Evolutionary conservation across 2,888 invertebrate species (phyloP).

Genomic region (Cerastoderma edule): DNA sequence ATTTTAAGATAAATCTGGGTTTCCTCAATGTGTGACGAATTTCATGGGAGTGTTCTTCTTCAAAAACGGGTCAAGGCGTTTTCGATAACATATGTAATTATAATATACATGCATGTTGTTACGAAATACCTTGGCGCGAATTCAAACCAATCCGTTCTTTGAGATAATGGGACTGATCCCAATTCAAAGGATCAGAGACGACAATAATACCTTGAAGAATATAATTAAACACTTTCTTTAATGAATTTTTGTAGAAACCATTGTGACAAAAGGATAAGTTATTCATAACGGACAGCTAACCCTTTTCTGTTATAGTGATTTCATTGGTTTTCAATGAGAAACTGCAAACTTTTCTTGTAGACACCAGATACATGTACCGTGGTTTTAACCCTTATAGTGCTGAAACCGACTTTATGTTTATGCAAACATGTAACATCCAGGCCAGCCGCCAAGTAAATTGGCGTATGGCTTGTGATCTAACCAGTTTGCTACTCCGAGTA

Average conservation of each 20-base stretch:
- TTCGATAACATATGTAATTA: background rate
- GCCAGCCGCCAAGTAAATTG: too few species aligned
- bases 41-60: too few species aligned
- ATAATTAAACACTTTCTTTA: background rate
- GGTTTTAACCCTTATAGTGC: background rate
- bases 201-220: background rate
- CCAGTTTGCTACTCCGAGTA: too few species aligned
- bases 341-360: background rate
- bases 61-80: too few species aligned
- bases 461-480: too few species aligned
- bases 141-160: too few species aligned
- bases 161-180: too few species aligned
- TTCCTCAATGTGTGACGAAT: too few species aligned
- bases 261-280: conserved; percentile 3
- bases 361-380: background rate
- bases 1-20: too few species aligned
- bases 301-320: background rate
- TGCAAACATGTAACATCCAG: background rate
- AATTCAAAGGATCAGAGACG: background rate
- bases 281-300: background rate
- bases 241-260: background rate
- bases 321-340: background rate
- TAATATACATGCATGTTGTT: background rate
- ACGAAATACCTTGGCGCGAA: too few species aligned
- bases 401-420: background rate